These are phyloP conservation scores for Nesogale talazaci DNA, from an alignment of 2,113 vertebrate species.

Conservation along the genomic window DNA sequence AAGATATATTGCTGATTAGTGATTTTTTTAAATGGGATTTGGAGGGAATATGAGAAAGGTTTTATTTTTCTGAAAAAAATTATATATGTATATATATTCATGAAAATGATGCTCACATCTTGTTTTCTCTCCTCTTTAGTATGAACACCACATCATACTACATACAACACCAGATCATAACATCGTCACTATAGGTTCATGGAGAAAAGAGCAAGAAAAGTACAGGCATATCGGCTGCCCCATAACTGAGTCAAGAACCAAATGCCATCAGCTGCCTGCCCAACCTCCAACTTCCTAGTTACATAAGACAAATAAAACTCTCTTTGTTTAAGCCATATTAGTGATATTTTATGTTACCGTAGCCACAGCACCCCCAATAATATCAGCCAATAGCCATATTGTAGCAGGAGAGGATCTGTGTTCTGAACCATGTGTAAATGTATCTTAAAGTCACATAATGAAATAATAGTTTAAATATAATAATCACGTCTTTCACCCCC, in stretches of 20 bases:
- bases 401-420: slow-evolving; percentile 29
- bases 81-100: too few species aligned
- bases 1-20: background rate
- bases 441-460: slow-evolving; percentile 49
- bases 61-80: slow-evolving; percentile 16
- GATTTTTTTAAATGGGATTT: background rate
- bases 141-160: background rate
- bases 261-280: background rate
- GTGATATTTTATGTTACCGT: slow-evolving; percentile 5
- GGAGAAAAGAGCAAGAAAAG: background rate
- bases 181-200: background rate
- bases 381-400: background rate
- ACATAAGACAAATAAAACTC: background rate
- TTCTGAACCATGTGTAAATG: background rate
- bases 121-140: background rate
- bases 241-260: background rate
- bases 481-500: background rate
- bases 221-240: background rate
- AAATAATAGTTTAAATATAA: slow-evolving; percentile 35
- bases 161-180: too few species aligned
- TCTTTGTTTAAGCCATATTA: background rate
- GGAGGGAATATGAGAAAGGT: background rate
- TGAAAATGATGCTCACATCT: background rate
- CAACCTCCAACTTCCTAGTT: background rate
- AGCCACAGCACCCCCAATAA: background rate